Percentiles rank a stretch among this genome's conserved stretches.
Conservation (phyloP, 2,888 invertebrate genomes). For the Melanotus villosus region DNA sequence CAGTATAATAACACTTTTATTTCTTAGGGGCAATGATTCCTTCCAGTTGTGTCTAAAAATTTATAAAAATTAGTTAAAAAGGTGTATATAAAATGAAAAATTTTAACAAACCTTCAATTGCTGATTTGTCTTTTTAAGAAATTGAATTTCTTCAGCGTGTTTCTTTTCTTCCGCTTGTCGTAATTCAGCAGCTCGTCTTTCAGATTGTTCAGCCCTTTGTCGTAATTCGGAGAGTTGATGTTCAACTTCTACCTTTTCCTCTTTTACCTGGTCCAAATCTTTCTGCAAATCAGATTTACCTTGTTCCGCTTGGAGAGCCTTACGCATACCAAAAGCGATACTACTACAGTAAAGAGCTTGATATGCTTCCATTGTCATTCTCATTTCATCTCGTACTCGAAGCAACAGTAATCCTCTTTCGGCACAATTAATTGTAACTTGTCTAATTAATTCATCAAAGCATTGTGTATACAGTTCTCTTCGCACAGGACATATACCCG, state of each 20-base stretch:
- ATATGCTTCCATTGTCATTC: conserved; percentile 97
- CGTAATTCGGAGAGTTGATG: conserved; percentile 75
- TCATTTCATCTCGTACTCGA: conserved; percentile 94
- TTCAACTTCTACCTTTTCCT: conserved; percentile 77
- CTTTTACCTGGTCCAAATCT: conserved; percentile 79
- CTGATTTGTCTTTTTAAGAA: conserved; percentile 93
- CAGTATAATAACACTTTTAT: conserved; percentile 72
- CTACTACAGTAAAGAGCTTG: conserved; percentile 97
- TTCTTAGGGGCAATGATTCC: conserved; percentile 96
- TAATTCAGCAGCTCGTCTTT: conserved; percentile 85
- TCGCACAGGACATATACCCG: conserved; percentile 95
- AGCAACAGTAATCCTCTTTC: conserved; percentile 95
- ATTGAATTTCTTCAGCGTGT: conserved; percentile 91
- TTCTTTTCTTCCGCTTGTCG: conserved; percentile 92
- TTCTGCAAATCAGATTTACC: conserved; percentile 87
- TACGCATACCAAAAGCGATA: conserved; percentile 97
- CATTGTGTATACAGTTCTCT: conserved; percentile 96
- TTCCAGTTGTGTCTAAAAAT: conserved; percentile 87
- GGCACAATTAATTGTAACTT: conserved; percentile 97
- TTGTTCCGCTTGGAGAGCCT: conserved; percentile 95
- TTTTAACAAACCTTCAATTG: conserved; percentile 82
- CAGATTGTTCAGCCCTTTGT: conserved; percentile 85
- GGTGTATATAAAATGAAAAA: neutral
- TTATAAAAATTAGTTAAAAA: conserved; percentile 43
- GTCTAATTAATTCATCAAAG: conserved; percentile 93